Evolutionary conservation across 2,888 invertebrate genomes (phyloP), one percentile per base, ranked within the genome.

Genomic region (Agrilus mali): DNA sequence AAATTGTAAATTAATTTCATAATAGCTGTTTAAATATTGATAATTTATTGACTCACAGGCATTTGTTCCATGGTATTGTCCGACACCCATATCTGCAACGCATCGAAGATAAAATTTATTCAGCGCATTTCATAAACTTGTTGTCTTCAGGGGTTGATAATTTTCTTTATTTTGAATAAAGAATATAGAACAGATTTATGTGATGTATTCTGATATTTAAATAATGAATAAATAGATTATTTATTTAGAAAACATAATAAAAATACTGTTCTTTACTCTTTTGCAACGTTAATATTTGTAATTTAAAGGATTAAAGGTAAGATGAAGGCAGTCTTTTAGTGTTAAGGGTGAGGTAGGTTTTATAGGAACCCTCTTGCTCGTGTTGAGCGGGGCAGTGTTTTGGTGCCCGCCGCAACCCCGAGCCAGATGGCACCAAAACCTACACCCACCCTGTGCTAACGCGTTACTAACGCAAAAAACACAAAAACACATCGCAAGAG

Each of bases 71-170:
- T 72, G 38, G 75, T 77, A 63, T 75, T 75, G 55, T 76, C 74
- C 54, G 81, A 81, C 60, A 83, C 73, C 87, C 87, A 87, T 55
- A 85, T 76, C 87, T 87, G 77, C 47, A 70, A 74, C 33, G 36
- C 17, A 41, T 33, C 32, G 13, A 35, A n/a, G 13, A 34, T 22
- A 36, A 20, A 22, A 38, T 15, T 12, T 22, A 13, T 38, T 15
- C 33, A 20, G 8, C 33, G 34, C 31, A 27, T 32, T 40, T 12
- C 13, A 39, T 27, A 27, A 27, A 27, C 27, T 27, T 27, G 27
- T 27, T 27, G 27, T 10, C 27, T 27, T 27, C 10, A 4, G 27
- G 27, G 27, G 27, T 27, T 27, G 27, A 2, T 4, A 10, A 10
- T 27, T 27, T 27, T 27, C 7, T 27, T 27, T 27, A 27, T 27